Evolutionary conservation across 2,797 vertebrate species (phyloP), one percentile per base, ranked within the genome.

Genomic region (Xerus rutilus): DNA sequence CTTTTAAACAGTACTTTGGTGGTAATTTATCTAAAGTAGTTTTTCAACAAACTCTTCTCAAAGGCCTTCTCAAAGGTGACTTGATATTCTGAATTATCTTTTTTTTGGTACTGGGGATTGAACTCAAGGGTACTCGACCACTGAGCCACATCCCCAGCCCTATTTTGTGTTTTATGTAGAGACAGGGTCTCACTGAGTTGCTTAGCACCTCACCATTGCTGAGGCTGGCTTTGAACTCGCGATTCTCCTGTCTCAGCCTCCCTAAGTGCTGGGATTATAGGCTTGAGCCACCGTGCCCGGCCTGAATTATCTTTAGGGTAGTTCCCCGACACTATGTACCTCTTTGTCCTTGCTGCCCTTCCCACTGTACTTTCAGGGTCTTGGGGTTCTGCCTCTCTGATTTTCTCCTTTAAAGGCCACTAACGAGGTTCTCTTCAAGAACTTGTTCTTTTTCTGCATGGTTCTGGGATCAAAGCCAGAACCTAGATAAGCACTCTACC

Each of bases 11-110:
- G 2, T 84, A 43, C 10, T 25, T 95, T 83, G 32, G 67, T 18
- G 52, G 62, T 85, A 79, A 84, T 89, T 86, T 35, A 83, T 49
- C 74, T 72, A 87, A 91, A 89, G 70, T 65, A 72, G 84, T 84
- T 90, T 92, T 96, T 81, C 59, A 84, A 47, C n/a, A 83, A 72
- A 49, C 35, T 35, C 30, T 54, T 89, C 39, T 84, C 57, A 43
- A 43, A 39, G 13, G 25, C 39, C 45, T 8, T 67, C 64, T 92
- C 47, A 57, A 57, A 57, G 54, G 18, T 57, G 54, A 21, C 20
- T 57, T 12, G 15, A 15, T 52, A 52, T 20, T 74, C 62, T 86
- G 3, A 54, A 79, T 62, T 7, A 21, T 84, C 21, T 57, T 65
- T 82, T n/a, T n/a, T n/a, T n/a, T n/a, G n/a, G n/a, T n/a, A n/a